Evolutionary conservation across 2,888 invertebrate genomes (phyloP).

Genomic region (Lymantria monacha): DNA sequence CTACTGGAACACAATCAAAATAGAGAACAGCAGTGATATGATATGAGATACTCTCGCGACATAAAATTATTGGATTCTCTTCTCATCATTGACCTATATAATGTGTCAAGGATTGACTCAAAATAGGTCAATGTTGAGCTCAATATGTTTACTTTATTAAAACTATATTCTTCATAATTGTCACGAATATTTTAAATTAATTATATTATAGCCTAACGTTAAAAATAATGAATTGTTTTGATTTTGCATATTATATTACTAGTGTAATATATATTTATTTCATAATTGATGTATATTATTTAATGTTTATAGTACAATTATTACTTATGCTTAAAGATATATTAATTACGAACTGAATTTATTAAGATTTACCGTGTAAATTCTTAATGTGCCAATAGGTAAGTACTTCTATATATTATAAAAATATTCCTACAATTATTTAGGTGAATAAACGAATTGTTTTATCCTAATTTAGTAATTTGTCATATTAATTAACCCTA

Average conservation of each 20-base stretch:
- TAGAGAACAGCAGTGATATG: no score
- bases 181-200: not conserved
- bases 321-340: not conserved
- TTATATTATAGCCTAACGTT: no score
- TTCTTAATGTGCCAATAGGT: slow-evolving; percentile 4
- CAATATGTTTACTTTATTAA: not conserved
- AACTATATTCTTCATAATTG: not conserved
- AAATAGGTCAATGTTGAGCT: not conserved
- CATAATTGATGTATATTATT: no score
- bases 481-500: no score
- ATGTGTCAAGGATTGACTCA: not conserved
- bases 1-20: no score
- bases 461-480: no score
- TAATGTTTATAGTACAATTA: not conserved
- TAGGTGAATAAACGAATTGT: no score
- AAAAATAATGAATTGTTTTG: no score
- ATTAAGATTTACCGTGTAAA: not conserved
- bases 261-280: no score
- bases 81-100: not conserved
- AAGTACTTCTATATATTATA: not conserved
- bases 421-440: not conserved
- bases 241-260: no score
- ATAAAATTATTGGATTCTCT: not conserved
- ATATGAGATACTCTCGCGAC: not conserved
- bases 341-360: not conserved